Conservation (phyloP, 2,797 vertebrate species). For the Leuciscus waleckii region DNA sequence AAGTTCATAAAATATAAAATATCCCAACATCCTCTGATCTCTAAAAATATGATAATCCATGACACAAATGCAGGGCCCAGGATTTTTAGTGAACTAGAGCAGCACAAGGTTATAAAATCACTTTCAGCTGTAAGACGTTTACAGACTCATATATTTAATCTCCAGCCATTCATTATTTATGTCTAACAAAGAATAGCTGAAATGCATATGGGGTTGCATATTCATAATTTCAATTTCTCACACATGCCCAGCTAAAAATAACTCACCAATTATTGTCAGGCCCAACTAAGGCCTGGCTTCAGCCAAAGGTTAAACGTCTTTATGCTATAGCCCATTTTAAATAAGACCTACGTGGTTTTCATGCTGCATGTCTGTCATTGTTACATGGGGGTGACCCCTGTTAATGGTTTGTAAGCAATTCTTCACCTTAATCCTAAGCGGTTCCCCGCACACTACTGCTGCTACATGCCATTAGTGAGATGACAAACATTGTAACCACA, state of each 20-base stretch:
- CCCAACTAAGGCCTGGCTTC: constrained; percentile 35
- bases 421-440: constrained; percentile 77
- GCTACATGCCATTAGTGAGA: constrained; percentile 77
- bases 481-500: constrained; percentile 82
- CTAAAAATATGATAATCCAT: not conserved
- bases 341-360: constrained; percentile 67
- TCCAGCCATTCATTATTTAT: constrained; percentile 53
- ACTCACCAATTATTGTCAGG: constrained; percentile 39
- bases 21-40: not conserved
- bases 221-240: constrained; percentile 52
- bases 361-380: constrained; percentile 74
- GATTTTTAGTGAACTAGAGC: not conserved
- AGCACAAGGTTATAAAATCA: constrained; percentile 11
- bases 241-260: constrained; percentile 51
- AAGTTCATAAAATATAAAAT: not conserved
- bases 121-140: constrained; percentile 25
- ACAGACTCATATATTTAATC: constrained; percentile 42
- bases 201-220: constrained; percentile 49
- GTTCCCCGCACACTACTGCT: constrained; percentile 71
- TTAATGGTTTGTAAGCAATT: constrained; percentile 80
- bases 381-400: constrained; percentile 77
- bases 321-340: constrained; percentile 66
- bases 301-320: constrained; percentile 62
- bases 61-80: not conserved
- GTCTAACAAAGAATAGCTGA: constrained; percentile 54